These are phyloP conservation scores for Drosophila stalkeri DNA, from an alignment of 2,888 invertebrate species.

Conservation along the genomic window DNA sequence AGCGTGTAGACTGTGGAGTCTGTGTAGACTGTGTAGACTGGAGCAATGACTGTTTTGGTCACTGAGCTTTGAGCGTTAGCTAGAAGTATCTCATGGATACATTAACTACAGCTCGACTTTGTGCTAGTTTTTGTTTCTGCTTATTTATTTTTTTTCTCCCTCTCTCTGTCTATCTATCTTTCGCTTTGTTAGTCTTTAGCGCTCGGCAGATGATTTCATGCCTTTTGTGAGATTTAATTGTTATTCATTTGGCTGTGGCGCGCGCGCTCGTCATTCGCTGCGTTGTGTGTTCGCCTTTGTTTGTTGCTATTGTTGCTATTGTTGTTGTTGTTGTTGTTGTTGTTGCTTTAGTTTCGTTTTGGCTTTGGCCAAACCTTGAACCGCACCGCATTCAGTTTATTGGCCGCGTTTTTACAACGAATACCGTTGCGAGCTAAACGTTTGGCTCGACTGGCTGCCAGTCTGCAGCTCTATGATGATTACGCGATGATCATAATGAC, in stretches of 20 bases:
- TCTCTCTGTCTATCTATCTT: neutral
- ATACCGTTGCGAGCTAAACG: constrained; percentile 77
- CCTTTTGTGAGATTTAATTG: constrained; percentile 79
- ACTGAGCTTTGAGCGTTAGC: constrained; percentile 66
- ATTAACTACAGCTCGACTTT: constrained; percentile 58
- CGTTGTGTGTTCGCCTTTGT: constrained; percentile 29
- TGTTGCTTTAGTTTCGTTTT: constrained; percentile 80
- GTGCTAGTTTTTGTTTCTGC: constrained; percentile 62
- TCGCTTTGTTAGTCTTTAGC: constrained; percentile 45
- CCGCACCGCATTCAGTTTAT: constrained; percentile 82
- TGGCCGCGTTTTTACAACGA: constrained; percentile 83
- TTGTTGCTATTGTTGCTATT: constrained; percentile 41
- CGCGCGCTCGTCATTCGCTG: constrained; percentile 58
- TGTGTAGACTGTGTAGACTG: constrained; percentile 16
- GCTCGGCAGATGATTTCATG: constrained; percentile 77
- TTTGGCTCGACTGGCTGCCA: constrained; percentile 52
- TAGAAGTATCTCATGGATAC: constrained; percentile 64
- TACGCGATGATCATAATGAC: constrained; percentile 36
- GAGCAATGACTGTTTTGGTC: constrained; percentile 71
- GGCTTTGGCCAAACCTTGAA: constrained; percentile 83
- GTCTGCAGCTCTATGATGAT: constrained; percentile 33
- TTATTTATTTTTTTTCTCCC: neutral
- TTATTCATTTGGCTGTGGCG: constrained; percentile 69
- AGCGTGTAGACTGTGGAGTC: constrained; percentile 9
- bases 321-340: constrained; percentile 58